Conservation (phyloP, 2,888 invertebrate genomes). For the Emmelina monodactyla region DNA sequence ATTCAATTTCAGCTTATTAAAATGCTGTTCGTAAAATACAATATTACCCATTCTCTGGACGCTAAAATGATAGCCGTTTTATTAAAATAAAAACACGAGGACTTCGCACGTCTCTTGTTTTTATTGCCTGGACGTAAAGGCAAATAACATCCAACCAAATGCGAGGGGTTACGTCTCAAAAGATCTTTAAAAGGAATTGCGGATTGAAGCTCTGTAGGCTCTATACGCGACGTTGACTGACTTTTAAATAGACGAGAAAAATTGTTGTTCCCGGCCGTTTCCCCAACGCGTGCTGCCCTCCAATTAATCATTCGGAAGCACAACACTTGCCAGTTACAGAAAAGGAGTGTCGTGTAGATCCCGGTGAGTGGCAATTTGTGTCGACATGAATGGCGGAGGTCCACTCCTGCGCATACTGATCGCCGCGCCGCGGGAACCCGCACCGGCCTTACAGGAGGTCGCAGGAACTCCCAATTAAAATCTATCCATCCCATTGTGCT, state of each 20-base stretch:
- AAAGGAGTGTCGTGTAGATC: background rate
- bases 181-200: conserved; percentile 38
- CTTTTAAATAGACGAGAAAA: conserved; percentile 57
- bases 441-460: conserved; percentile 20
- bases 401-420: conserved; percentile 28
- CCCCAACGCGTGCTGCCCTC: too few relatives aligned
- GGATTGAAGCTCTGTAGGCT: conserved; percentile 35
- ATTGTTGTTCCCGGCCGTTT: too few relatives aligned
- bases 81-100: conserved; percentile 4
- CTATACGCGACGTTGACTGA: conserved; percentile 47
- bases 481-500: conserved; percentile 1
- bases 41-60: conserved; percentile 7
- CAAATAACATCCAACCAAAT: conserved; percentile 15
- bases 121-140: background rate
- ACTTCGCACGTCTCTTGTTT: background rate
- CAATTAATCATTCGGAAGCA: too few relatives aligned
- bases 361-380: conserved; percentile 36
- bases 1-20: conserved; percentile 50
- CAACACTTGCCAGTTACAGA: background rate
- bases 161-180: conserved; percentile 39
- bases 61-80: conserved; percentile 6
- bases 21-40: conserved; percentile 15
- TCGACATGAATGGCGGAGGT: conserved; percentile 40
- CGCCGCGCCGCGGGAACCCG: conserved; percentile 23
- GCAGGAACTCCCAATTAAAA: conserved; percentile 31